phyloP scores from a whole-genome alignment of 2,888 invertebrate genomes.

The Branchinecta sandiegonensis region DNA sequence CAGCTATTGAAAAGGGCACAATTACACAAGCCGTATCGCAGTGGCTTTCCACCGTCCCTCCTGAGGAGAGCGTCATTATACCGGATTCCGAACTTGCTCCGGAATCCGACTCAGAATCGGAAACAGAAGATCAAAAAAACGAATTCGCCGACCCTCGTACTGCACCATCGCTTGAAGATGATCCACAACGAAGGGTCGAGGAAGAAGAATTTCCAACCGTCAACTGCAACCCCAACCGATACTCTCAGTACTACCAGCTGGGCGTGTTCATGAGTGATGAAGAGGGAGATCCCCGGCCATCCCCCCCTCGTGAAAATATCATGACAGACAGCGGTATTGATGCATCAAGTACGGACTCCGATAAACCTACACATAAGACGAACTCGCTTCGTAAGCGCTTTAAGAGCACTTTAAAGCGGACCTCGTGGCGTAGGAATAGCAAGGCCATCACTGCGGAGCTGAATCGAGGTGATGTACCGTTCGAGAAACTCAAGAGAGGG shows the following conservation, averaged over 20 bases:
- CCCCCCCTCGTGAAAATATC: too few relatives aligned
- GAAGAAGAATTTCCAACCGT: neutral
- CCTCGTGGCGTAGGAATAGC: neutral
- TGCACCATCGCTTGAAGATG: conserved; percentile 10
- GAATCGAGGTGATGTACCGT: neutral
- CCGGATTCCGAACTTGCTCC: too few relatives aligned
- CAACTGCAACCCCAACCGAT: conserved; percentile 29
- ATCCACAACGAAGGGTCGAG: conserved; percentile 9
- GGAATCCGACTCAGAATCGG: neutral
- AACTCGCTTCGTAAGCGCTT: neutral
- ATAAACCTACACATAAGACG: neutral
- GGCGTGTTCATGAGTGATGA: conserved; percentile 29
- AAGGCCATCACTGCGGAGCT: neutral
- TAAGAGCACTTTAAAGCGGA: neutral
- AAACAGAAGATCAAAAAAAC: neutral
- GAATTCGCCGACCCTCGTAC: conserved; percentile 9
- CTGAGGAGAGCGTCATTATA: neutral
- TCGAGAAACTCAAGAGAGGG: neutral
- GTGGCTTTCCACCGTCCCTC: conserved; percentile 10
- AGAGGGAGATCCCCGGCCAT: conserved; percentile 16
- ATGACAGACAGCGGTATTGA: neutral
- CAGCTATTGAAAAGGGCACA: conserved; percentile 10
- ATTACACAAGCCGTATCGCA: conserved; percentile 4
- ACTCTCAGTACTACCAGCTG: conserved; percentile 30
- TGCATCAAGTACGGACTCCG: neutral